Base-by-base conservation (phyloP, 2,797 vertebrate genomes). In the Clarias laeviceps region DNA sequence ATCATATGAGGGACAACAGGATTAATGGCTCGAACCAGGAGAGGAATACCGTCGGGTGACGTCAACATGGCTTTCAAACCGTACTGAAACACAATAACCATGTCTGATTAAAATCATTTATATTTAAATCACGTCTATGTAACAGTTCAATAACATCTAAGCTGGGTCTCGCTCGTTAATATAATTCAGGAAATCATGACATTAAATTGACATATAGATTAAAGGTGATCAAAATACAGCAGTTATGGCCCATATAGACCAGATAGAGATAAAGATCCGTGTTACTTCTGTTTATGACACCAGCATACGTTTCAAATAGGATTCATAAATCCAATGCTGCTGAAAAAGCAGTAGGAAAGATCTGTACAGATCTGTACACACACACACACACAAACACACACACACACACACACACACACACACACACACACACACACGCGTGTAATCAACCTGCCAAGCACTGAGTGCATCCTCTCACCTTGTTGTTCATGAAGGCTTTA, bases 401-500 rank as follows among this genome's bases (percentile, higher is more conserved):
- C 37, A 40, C 37, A 40, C 37, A 37, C 37, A 37, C 4, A 5
- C 5, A 37, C 37, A 37, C 37, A 37, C 37, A 37, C 37, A 37
- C 37, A 37, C 37, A 40, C 37, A 40, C 37, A 40, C 37, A 40
- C 37, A 40, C 37, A 66, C n/a, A 40, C 11, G 29, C 54, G 24
- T 24, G 45, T 40, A 82, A 74, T 85, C 79, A 45, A 37, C 1
- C 68, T 37, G 68, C 61, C 32, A 69, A 65, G 22, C 54, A 65
- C 29, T 59, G 32, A 62, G 8, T 45, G 22, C 4, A 54, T 50
- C 40, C 15, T 50, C 88, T 84, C 88, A 98, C 97, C 95, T 96
- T 98, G 92, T 97, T 98, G 91, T 98, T 98, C 97, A 98, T 98
- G 87, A 98, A 98, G 73, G 97, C 96, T 93, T 98, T 98, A 50